phyloP scores from a whole-genome alignment of 2,888 invertebrate species.

The Netelia virgata region DNA sequence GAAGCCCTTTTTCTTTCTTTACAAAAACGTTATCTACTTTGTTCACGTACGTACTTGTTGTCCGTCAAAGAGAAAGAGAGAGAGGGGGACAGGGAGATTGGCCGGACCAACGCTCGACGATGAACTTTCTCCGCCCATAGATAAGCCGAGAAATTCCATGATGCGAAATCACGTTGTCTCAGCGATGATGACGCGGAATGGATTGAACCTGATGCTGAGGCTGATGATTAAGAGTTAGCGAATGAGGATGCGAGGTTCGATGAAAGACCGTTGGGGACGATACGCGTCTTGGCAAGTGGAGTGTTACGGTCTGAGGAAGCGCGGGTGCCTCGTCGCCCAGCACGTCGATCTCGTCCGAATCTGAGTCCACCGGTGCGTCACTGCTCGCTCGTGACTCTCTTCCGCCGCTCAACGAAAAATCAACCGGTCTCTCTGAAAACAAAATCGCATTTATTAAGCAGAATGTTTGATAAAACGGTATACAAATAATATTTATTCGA shows the following conservation, averaged over 20 bases:
- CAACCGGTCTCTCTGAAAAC: constrained; percentile 81
- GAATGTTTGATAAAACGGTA: too few species aligned
- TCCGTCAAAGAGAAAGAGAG: constrained; percentile 31
- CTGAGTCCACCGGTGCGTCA: constrained; percentile 80
- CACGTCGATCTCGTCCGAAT: constrained; percentile 83
- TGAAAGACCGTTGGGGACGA: constrained; percentile 76
- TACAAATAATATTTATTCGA: background rate
- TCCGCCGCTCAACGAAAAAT: constrained; percentile 81
- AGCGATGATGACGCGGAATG: constrained; percentile 82
- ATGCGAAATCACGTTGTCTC: constrained; percentile 68
- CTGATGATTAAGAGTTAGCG: constrained; percentile 78
- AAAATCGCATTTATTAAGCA: background rate
- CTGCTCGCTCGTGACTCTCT: constrained; percentile 82
- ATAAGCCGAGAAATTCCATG: background rate
- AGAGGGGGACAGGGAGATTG: background rate
- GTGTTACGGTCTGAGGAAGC: constrained; percentile 66
- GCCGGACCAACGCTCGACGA: background rate
- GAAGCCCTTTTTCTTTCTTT: constrained; percentile 15
- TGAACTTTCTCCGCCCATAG: background rate
- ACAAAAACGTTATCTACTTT: constrained; percentile 9
- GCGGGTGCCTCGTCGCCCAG: constrained; percentile 82
- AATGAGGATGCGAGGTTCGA: constrained; percentile 77
- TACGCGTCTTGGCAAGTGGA: constrained; percentile 59
- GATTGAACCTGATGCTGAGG: constrained; percentile 73
- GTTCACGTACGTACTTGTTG: constrained; percentile 52